phyloP scores from a whole-genome alignment of 2,888 invertebrate genomes.

The Cotesia congregata region DNA sequence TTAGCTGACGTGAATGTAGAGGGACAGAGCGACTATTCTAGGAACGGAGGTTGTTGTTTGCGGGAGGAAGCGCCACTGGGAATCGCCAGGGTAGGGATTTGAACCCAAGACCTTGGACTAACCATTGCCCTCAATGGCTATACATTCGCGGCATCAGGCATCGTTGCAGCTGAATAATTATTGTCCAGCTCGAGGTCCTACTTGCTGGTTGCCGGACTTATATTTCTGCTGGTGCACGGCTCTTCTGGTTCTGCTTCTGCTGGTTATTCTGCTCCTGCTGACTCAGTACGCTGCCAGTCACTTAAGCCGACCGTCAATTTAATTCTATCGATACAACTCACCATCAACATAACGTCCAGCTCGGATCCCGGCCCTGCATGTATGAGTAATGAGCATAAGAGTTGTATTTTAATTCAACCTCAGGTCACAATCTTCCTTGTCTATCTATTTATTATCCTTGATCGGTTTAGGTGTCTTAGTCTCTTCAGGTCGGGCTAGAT shows the following conservation, averaged over 20 bases:
- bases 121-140: slow-evolving; percentile 70
- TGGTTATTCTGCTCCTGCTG: slow-evolving; percentile 43
- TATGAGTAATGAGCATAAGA: too few relatives aligned
- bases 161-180: slow-evolving; percentile 58
- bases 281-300: not conserved
- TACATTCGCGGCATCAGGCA: slow-evolving; percentile 55
- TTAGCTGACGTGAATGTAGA: slow-evolving; percentile 58
- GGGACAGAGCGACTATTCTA: slow-evolving; percentile 58
- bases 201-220: slow-evolving; percentile 23
- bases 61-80: slow-evolving; percentile 51
- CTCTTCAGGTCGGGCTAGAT: not conserved
- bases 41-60: slow-evolving; percentile 52
- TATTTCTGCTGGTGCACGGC: slow-evolving; percentile 35
- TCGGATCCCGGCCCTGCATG: too few relatives aligned
- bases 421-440: not conserved
- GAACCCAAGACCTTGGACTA: slow-evolving; percentile 69
- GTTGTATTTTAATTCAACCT: not conserved
- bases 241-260: slow-evolving; percentile 42
- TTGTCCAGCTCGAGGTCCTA: slow-evolving; percentile 48
- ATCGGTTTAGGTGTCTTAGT: not conserved
- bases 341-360: not conserved
- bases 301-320: not conserved
- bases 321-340: not conserved
- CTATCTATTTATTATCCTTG: not conserved
- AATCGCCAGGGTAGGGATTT: slow-evolving; percentile 61